Conservation (phyloP, 1,140 invertebrate species). For the Drosophila orena region DNA sequence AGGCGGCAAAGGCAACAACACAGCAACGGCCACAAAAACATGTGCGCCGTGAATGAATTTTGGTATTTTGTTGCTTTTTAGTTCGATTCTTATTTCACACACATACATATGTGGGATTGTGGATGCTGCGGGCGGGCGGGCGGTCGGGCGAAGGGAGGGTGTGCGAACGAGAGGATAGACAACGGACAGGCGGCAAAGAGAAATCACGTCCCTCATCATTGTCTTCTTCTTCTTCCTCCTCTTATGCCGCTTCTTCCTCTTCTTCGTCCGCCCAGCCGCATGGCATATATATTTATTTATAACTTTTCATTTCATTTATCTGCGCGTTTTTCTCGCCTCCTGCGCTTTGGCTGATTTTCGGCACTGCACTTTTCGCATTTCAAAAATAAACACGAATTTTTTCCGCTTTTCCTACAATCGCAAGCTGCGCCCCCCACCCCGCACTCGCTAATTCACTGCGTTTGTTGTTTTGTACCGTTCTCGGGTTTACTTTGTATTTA, state of each 20-base stretch:
- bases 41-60: slow-evolving; percentile 54
- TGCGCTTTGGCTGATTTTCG: slow-evolving; percentile 26
- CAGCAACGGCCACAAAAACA: slow-evolving; percentile 67
- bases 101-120: not conserved
- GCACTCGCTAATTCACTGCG: not conserved
- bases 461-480: slow-evolving; percentile 40
- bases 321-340: slow-evolving; percentile 41
- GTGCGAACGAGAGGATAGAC: slow-evolving; percentile 1
- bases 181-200: slow-evolving; percentile 61
- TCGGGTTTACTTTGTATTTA: slow-evolving; percentile 6
- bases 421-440: not conserved
- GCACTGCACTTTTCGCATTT: slow-evolving; percentile 42
- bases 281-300: slow-evolving; percentile 82
- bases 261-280: slow-evolving; percentile 36
- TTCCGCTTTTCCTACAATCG: not conserved
- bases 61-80: slow-evolving; percentile 29
- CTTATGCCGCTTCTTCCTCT: not conserved
- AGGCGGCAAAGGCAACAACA: slow-evolving; percentile 49
- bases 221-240: slow-evolving; percentile 10
- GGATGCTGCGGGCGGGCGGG: slow-evolving; percentile 36
- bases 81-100: not conserved
- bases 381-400: slow-evolving; percentile 6
- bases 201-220: slow-evolving; percentile 68
- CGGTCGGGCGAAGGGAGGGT: no score
- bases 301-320: slow-evolving; percentile 82